These are phyloP conservation scores for Clarias macrocephalus DNA, from an alignment of 2,113 vertebrate genomes.

Conservation along the genomic window DNA sequence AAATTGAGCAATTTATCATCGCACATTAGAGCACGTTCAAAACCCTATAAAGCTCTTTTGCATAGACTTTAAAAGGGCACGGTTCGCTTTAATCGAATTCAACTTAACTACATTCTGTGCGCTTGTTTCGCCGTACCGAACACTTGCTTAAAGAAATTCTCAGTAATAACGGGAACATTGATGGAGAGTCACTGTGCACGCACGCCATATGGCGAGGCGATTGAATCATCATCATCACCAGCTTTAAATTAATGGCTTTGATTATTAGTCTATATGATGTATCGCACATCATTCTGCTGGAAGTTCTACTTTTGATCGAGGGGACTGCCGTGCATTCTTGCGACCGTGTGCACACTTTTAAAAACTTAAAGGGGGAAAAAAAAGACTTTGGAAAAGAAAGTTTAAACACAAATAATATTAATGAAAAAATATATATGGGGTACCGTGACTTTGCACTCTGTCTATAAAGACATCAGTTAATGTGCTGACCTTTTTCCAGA, in stretches of 20 bases:
- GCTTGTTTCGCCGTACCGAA: background rate
- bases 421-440: background rate
- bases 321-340: accelerated
- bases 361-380: background rate
- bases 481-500: background rate
- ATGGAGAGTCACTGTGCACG: background rate
- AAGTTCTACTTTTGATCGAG: background rate
- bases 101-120: background rate
- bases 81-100: background rate
- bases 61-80: background rate
- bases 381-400: background rate
- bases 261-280: conserved; percentile 9
- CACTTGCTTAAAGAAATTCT: background rate
- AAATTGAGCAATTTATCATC: conserved; percentile 24
- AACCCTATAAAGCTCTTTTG: background rate
- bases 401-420: background rate
- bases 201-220: conserved; percentile 1
- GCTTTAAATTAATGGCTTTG: conserved; percentile 1
- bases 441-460: background rate
- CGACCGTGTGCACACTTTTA: background rate
- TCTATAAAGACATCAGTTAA: background rate
- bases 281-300: background rate
- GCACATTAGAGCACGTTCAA: background rate
- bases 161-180: background rate
- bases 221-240: conserved; percentile 2